Conservation (phyloP, 2,888 invertebrate species). For the Limnephilus auricula region DNA sequence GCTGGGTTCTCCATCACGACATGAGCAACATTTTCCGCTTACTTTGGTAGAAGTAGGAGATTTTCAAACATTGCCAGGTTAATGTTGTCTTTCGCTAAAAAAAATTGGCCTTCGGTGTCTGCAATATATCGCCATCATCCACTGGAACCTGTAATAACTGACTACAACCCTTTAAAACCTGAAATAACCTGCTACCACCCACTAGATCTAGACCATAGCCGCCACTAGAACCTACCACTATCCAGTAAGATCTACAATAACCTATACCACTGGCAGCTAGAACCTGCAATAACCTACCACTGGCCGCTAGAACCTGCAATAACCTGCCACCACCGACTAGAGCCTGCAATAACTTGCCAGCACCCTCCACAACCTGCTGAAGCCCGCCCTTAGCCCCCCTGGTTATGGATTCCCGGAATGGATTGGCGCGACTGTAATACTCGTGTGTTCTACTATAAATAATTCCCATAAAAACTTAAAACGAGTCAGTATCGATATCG, state of each 20-base stretch:
- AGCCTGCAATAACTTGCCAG: no score
- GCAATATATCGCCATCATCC: no score
- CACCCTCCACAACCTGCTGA: background rate
- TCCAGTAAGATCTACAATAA: background rate
- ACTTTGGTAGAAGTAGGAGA: no score
- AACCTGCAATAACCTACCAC: background rate
- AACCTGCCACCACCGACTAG: no score
- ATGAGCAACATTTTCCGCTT: no score
- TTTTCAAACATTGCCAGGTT: no score
- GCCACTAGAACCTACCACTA: background rate
- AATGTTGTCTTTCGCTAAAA: no score
- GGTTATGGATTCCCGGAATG: background rate
- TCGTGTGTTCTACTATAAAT: slow-evolving; percentile 49
- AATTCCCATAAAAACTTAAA: slow-evolving; percentile 63
- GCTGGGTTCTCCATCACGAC: no score
- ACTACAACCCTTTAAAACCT: background rate
- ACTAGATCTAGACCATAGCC: no score
- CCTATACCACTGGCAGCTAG: background rate
- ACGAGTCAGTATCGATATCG: slow-evolving; percentile 65
- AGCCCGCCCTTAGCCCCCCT: background rate
- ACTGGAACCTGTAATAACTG: no score
- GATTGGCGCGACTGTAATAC: background rate
- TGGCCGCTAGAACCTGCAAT: no score
- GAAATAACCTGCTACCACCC: background rate
- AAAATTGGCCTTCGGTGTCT: no score